A percentile compares a stretch with the other conserved stretches of the same genome.
These are phyloP conservation scores for Choloepus didactylus DNA, from an alignment of 2,797 vertebrate genomes.

Conservation along the genomic window DNA sequence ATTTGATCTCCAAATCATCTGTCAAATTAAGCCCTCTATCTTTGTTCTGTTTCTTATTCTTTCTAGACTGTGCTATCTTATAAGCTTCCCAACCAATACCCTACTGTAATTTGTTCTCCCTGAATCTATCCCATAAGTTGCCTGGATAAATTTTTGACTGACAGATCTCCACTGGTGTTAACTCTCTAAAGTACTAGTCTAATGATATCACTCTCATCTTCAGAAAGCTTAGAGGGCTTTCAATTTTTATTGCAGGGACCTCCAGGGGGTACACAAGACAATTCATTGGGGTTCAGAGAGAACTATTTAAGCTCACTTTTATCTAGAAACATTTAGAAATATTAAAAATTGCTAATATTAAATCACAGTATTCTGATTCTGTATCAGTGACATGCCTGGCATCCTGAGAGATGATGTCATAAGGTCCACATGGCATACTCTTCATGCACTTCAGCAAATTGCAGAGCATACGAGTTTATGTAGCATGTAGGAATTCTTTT, in stretches of 20 bases:
- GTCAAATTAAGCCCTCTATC: not conserved
- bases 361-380: not conserved
- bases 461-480: not conserved
- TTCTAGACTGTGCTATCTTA: not conserved
- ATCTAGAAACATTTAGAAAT: constrained; percentile 5
- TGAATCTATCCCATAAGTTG: not conserved
- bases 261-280: not conserved
- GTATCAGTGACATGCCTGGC: not conserved
- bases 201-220: not conserved
- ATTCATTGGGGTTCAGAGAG: not conserved
- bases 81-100: not conserved
- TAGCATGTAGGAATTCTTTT: not conserved
- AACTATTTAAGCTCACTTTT: not conserved
- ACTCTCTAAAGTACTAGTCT: not conserved
- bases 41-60: constrained; percentile 3
- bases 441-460: not conserved
- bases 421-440: not conserved
- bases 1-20: not conserved
- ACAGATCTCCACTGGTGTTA: not conserved
- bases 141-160: constrained; percentile 22
- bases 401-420: not conserved
- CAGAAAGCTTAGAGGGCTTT: not conserved
- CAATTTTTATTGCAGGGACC: not conserved
- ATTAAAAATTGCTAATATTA: not conserved
- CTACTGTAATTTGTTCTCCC: not conserved